Evolutionary conservation across 2,888 invertebrate genomes (phyloP), one percentile per base, ranked within the genome.

Genomic region (Plebejus melissa): DNA sequence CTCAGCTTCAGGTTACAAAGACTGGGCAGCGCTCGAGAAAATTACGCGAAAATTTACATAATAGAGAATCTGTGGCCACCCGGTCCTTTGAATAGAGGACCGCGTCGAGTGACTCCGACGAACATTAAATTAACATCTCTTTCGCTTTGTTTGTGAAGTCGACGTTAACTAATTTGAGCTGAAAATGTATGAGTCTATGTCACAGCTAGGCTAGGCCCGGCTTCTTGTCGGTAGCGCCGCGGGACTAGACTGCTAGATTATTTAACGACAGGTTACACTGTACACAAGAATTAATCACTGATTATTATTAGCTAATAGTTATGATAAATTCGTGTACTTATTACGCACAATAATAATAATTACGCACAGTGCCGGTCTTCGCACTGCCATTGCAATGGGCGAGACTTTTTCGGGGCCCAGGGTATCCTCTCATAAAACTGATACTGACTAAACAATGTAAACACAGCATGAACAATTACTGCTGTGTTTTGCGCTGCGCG

Each of bases 1-100:
- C 87, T 86, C 83, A 84, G 82, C 86, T 87, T 90, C 87, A 84
- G 81, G 87, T 91, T 89, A 88, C 91, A 90, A 93, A 92, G 90
- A 90, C 90, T 87, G 87, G 84, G 85, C 86, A 85, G 87, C 86
- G 86, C 87, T 84, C 89, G 90, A 88, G 89, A 87, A 91, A 92
- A 92, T 92, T 92, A 92, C 90, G 85, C 84, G 87, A 84, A 88
- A 92, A 93, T 93, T 93, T 93, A 90, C 93, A 93, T 93, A 92
- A 93, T 91, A 91, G 91, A 91, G 90, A 92, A 90, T 90, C 91
- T 89, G 91, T 91, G 91, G 90, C 88, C 84, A 84, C 87, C 87
- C 86, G 83, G 88, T 90, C 91, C 91, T 92, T 92, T 91, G 91
- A 91, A 90, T 90, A 87, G 84, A 87, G 86, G 87, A 85, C 85